Evolutionary conservation across 2,113 vertebrate genomes (phyloP), one percentile per base, ranked within the genome.

Genomic region (Salvelinus fontinalis): DNA sequence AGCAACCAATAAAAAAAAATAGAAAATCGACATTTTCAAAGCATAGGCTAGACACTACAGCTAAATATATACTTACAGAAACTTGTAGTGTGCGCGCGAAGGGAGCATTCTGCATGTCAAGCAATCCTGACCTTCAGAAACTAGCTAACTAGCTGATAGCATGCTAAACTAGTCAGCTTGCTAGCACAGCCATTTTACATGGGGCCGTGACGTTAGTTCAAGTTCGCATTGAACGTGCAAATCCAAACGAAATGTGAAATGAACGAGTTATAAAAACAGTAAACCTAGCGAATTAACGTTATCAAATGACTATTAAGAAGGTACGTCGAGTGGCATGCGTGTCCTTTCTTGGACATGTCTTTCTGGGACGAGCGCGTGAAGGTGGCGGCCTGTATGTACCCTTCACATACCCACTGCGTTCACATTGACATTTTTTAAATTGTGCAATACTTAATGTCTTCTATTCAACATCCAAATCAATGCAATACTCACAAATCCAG

Each of bases 401-500:
- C 84, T 90, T 89, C 87, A 89, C 83, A 89, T 82, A 3, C 71
- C 68, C 65, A 78, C 20, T 79, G 74, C 39, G 27, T 62, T 74
- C 44, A 48, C 31, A 16, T 4, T 16, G 64, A 71, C 39, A 79
- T 54, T 79, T 54, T 79, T 77, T 66, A 76, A 77, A 29, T 51
- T 2, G 1, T 14, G 11, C 29, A 39, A 59, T 3, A 16, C 0
- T 2, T 2, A 31, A 20, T n/a, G n/a, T 48, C 3, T 2, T 13
- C 5, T 1, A 22, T 3, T 44, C 8, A 16, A 29, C 0, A 29
- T 44, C 18, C 0, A 48, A 62, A 5, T 73, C 4, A 2, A 1
- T 44, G 0, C 67, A 72, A 72, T 81, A 92, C 96, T 97, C 86
- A 98, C 97, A 92, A 97, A 85, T 75, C 94, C 94, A 26, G 95